Evolutionary conservation across 2,113 vertebrate genomes (phyloP).

Genomic region (Centropristis striata): DNA sequence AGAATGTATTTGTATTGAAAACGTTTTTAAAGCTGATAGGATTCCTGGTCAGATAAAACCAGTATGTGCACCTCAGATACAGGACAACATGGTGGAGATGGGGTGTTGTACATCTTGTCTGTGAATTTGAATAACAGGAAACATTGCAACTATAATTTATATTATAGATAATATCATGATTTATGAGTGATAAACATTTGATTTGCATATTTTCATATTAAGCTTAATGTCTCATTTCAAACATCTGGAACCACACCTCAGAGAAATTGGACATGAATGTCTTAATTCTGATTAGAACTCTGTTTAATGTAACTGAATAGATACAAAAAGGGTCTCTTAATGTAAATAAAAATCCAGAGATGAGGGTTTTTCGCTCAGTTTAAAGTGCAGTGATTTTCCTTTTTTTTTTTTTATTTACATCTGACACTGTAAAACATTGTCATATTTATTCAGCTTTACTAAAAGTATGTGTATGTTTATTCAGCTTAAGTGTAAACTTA

Average conservation of each 20-base stretch:
- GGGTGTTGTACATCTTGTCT: conserved; percentile 50
- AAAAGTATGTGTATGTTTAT: not conserved
- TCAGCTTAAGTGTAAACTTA: too few species aligned
- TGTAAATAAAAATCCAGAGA: not conserved
- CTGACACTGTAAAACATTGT: not conserved
- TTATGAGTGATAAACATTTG: not conserved
- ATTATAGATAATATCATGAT: not conserved
- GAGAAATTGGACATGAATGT: not conserved
- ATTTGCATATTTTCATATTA: not conserved
- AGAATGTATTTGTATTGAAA: conserved; percentile 1
- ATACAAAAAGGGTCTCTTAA: not conserved
- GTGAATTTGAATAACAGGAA: conserved; percentile 22
- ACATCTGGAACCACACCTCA: conserved; percentile 7
- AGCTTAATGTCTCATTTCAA: not conserved
- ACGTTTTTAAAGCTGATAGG: not conserved
- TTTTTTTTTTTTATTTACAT: not conserved
- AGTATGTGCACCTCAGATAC: conserved; percentile 41
- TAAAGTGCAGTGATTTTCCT: not conserved
- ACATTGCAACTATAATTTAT: not conserved
- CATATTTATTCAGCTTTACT: not conserved
- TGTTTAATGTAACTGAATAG: not conserved
- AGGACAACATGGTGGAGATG: conserved; percentile 71
- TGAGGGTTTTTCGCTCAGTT: not conserved
- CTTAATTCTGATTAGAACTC: not conserved
- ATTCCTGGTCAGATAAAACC: conserved; percentile 13